These are phyloP conservation scores for Hoplodrina blanda DNA, from an alignment of 2,888 invertebrate genomes.

Conservation along the genomic window DNA sequence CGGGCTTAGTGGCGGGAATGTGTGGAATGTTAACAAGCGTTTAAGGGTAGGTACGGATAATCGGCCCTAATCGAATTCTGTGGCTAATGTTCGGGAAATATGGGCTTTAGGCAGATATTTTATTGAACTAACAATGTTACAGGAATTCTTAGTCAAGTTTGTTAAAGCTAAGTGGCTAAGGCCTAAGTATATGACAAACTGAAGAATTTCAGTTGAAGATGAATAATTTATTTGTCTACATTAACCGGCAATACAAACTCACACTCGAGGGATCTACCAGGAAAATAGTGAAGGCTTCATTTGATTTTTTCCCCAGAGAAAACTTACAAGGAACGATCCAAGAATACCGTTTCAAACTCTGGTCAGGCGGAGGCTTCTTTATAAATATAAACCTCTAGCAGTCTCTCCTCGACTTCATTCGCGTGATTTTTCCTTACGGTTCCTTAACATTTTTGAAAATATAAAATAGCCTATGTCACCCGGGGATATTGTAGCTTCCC, in stretches of 20 bases:
- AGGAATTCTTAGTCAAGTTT: slow-evolving; percentile 7
- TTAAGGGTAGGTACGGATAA: slow-evolving; percentile 53
- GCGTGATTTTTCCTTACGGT: too few species aligned
- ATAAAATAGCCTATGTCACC: too few species aligned
- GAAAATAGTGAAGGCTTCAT: not conserved
- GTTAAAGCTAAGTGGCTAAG: not conserved
- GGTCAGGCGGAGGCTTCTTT: not conserved
- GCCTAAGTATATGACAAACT: not conserved
- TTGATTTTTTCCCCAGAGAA: not conserved
- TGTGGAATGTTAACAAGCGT: slow-evolving; percentile 57
- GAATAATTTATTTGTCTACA: not conserved
- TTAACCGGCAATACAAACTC: not conserved
- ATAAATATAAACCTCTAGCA: not conserved
- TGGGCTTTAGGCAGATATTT: slow-evolving; percentile 28
- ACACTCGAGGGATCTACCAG: not conserved
- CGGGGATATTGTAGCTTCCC: too few species aligned
- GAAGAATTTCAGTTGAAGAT: not conserved
- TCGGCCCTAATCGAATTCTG: slow-evolving; percentile 58
- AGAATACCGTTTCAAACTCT: not conserved
- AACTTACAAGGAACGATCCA: not conserved
- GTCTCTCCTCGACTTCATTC: too few species aligned
- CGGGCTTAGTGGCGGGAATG: slow-evolving; percentile 42
- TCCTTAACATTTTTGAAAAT: too few species aligned
- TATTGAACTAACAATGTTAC: slow-evolving; percentile 38
- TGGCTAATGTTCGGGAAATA: slow-evolving; percentile 44